Evolutionary conservation across 2,797 vertebrate species (phyloP), one percentile per base, ranked within the genome.

Genomic region (Parambassis ranga): DNA sequence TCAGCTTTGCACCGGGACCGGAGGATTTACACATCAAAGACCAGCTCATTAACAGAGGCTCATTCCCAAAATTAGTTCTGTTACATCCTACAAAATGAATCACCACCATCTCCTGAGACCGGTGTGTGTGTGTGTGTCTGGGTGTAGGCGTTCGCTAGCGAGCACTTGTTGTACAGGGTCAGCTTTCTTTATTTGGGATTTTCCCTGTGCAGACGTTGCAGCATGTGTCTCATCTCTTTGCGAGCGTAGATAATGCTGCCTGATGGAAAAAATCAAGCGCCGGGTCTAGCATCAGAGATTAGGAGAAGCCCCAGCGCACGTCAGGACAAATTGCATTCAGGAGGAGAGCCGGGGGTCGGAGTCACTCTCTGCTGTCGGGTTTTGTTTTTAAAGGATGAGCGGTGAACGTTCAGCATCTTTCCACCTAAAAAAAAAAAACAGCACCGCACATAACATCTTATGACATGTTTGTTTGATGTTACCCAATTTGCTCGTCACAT

Each of bases 11-110:
- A 19, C 47, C 66, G 65, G 74, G 79, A 85, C 65, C 0, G 8
- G 41, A 77, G 78, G 82, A 88, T 90, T 92, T 90, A 58, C 85
- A 91, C 87, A 89, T 91, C 89, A 89, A 90, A 91, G 84, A 49
- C 37, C 42, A 39, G 62, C 79, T 88, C 83, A 89, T 90, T 88
- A 90, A 81, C 74, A 44, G 61, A 75, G 58, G 73, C 82, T 87
- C 72, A 51, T 82, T 87, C 67, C 67, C 75, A 71, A 81, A 90
- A 89, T 83, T 35, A 86, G 73, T 85, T 88, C 57, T 63, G 75
- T 85, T 86, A 74, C 82, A 75, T 86, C 73, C 57, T 56, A 72
- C 59, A 61, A 84, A 89, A 87, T 66, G 73, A 82, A 79, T 82
- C 16, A 7, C 41, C 43, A 18, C 26, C 71, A 60, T 76, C 84